These are phyloP conservation scores for Temnothorax unifasciatus DNA, from an alignment of 2,888 invertebrate genomes.

Conservation along the genomic window DNA sequence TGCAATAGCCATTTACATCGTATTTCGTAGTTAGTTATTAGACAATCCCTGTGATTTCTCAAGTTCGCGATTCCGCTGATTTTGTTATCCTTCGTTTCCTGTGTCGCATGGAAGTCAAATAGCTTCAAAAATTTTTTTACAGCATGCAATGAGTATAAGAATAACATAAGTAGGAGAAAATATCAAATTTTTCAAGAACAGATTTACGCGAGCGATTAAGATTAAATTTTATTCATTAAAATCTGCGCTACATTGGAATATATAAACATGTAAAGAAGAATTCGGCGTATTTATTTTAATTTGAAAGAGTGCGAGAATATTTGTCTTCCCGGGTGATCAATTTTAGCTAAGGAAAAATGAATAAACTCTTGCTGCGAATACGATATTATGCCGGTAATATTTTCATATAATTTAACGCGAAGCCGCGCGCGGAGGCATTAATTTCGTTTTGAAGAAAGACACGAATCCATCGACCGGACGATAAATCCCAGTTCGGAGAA, in stretches of 20 bases:
- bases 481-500: slow-evolving; percentile 24
- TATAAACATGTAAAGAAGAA: neutral
- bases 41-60: neutral
- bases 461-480: slow-evolving; percentile 9
- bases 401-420: slow-evolving; percentile 6
- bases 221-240: neutral
- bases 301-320: neutral
- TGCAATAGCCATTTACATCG: no score
- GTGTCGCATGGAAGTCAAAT: neutral
- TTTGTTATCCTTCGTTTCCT: neutral
- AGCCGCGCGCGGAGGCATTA: neutral
- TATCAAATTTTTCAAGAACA: no score
- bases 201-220: neutral
- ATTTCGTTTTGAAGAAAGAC: neutral
- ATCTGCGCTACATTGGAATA: neutral
- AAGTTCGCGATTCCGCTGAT: neutral
- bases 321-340: neutral
- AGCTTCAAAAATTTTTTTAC: neutral
- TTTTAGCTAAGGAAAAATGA: slow-evolving; percentile 8
- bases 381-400: slow-evolving; percentile 9
- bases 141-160: neutral
- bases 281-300: slow-evolving; percentile 2
- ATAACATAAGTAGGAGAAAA: neutral
- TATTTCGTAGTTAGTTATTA: neutral
- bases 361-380: neutral